Evolutionary conservation across 2,113 vertebrate species (phyloP), one percentile per base, ranked within the genome.

Genomic region (Lates calcarifer): DNA sequence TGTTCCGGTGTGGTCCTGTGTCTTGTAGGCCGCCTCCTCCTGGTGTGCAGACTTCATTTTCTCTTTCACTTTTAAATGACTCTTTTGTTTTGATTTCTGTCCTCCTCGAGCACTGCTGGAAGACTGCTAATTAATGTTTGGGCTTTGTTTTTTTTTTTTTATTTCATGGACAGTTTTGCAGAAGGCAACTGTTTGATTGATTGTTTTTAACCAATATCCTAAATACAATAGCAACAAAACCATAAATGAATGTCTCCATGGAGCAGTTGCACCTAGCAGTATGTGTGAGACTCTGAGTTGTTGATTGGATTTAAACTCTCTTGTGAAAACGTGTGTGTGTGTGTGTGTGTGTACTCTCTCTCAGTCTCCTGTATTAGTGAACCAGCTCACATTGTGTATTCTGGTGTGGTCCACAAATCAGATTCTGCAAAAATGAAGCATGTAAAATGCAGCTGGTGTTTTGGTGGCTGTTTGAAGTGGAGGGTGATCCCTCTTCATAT

Each of bases 361-460:
- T 51, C 17, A 2, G 45, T 20, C 56, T 76, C 66, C 29, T 75
- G 24, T 74, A 55, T 66, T 77, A 71, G 71, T 77, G 47, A 45
- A 28, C 64, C 62, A 2, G 74, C 61, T 73, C 73, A 37, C 79
- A 64, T 83, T 64, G 55, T 77, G 81, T 63, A 56, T 89, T 90
- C 79, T 26, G 8, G 28, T 31, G 74, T 60, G 68, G 62, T 82
- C 80, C 62, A 79, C 80, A 70, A 74, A 84, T 84, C 79, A 81
- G 73, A 76, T 81, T 68, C 18, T 51, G 53, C 47, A 60, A 84
- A 85, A 88, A 88, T 81, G 69, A 87, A 73, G 86, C 81, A 55
- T 77, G 79, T 86, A 66, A 85, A 84, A 91, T 90, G 83, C 89
- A 78, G 84, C 74, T 55, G 72, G 86, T 72, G 84, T 89, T 75